phyloP scores from a whole-genome alignment of 1,140 invertebrate genomes.

The Heterodera carotae region DNA sequence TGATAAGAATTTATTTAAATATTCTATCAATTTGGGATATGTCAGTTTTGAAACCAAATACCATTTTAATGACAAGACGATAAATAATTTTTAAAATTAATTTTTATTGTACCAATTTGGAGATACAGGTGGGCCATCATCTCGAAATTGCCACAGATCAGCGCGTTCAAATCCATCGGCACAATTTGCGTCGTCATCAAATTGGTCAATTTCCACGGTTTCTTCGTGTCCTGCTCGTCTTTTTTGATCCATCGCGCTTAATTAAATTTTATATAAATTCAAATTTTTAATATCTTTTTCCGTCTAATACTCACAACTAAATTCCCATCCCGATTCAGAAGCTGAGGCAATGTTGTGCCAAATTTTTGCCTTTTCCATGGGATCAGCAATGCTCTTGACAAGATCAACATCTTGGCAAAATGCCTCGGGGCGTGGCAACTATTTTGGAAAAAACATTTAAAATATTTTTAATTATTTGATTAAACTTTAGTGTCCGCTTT shows the following conservation, averaged over 20 bases:
- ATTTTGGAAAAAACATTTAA: background rate
- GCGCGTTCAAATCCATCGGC: background rate
- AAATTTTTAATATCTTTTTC: too few species aligned
- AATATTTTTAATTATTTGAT: too few species aligned
- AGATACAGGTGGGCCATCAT: background rate
- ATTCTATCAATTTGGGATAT: too few species aligned
- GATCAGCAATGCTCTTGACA: constrained; percentile 25
- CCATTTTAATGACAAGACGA: too few species aligned
- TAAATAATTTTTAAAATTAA: too few species aligned
- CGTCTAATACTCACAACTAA: constrained; percentile 60
- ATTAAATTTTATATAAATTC: background rate
- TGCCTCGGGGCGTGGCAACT: constrained; percentile 68
- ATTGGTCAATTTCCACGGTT: background rate
- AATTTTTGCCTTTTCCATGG: constrained; percentile 34
- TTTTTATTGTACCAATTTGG: background rate
- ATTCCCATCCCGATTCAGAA: constrained; percentile 68
- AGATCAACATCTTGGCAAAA: constrained; percentile 51
- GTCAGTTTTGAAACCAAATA: too few species aligned
- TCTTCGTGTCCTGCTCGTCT: background rate
- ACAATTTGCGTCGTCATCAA: background rate
- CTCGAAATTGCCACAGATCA: background rate
- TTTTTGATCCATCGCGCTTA: background rate
- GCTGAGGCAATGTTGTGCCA: constrained; percentile 64
- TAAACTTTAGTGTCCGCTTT: constrained; percentile 67
- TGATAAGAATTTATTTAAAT: too few species aligned